Evolutionary conservation across 2,113 vertebrate genomes (phyloP), one percentile per base, ranked within the genome.

Genomic region (Sciurus niger): DNA sequence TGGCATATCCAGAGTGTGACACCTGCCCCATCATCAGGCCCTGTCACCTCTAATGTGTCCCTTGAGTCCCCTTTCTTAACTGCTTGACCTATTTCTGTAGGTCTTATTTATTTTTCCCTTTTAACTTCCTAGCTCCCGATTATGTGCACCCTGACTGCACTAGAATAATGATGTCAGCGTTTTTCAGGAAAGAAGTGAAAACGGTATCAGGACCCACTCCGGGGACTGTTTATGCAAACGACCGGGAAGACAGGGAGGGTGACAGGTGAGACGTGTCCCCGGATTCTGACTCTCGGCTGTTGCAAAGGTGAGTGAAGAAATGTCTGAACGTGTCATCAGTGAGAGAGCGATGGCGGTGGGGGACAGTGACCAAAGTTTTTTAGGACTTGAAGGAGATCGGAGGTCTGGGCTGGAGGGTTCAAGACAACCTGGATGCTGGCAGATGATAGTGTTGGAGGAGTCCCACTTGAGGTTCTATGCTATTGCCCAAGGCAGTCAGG

Each of bases 171-270:
- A 30, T 30, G n/a, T 6, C 51, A 40, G 34, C 73, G 17, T 86
- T 79, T 94, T 91, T 83, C 55, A 87, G 94, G 63, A 34, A 78
- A 91, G 76, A 60, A 25, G n/a, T 4, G 6, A 82, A 17, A 32
- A 43, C 9, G 46, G 16, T 32, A 5, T 24, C 63, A 84, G 63
- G 53, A 40, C 16, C 16, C 25, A 11, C 58, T 48, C 68, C 14
- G 6, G 9, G 72, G 51, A 34, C 43, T 67, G 22, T 32, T 51
- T 58, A 25, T n/a, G 76, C 70, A 78, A 48, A 78, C 1, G 22
- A 43, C 58, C 10, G 24, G 73, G 78, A 74, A 43, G 77, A 53
- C 8, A 10, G 58, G 43, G 82, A 96, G 68, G 40, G 32, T 3
- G 11, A n/a, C 10, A 5, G 30, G n/a, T 82, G 60, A 85, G 34